Conservation (phyloP, 2,113 vertebrate genomes). For the Eulemur macaco region DNA sequence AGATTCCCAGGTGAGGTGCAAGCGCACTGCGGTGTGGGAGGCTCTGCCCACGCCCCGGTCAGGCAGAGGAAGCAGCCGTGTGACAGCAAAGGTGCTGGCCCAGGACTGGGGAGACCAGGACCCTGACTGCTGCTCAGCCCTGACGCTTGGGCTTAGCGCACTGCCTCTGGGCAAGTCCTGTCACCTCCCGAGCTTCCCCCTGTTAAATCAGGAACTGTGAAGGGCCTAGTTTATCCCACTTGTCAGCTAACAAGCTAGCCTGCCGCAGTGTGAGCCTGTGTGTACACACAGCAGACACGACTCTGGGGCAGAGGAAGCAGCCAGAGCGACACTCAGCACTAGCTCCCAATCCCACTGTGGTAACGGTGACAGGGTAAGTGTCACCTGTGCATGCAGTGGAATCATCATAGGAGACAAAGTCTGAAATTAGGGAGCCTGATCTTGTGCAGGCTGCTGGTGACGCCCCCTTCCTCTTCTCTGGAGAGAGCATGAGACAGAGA, state of each 20-base stretch:
- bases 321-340: background rate
- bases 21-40: background rate
- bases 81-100: rapidly evolving
- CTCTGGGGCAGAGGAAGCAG: background rate
- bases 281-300: background rate
- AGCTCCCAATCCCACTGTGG: background rate
- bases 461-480: background rate
- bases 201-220: no score
- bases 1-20: background rate
- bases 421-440: no score
- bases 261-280: background rate
- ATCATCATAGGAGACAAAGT: background rate
- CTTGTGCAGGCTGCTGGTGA: background rate
- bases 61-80: background rate
- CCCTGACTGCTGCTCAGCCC: background rate
- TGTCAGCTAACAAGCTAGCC: background rate
- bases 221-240: background rate
- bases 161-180: background rate
- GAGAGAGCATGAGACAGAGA: background rate
- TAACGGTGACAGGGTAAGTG: background rate
- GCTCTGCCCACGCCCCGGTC: background rate
- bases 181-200: background rate
- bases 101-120: background rate
- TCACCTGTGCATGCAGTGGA: background rate
- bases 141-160: background rate